Base-by-base conservation (phyloP, 2,888 invertebrate species). In the Oscheius myriophilus region DNA sequence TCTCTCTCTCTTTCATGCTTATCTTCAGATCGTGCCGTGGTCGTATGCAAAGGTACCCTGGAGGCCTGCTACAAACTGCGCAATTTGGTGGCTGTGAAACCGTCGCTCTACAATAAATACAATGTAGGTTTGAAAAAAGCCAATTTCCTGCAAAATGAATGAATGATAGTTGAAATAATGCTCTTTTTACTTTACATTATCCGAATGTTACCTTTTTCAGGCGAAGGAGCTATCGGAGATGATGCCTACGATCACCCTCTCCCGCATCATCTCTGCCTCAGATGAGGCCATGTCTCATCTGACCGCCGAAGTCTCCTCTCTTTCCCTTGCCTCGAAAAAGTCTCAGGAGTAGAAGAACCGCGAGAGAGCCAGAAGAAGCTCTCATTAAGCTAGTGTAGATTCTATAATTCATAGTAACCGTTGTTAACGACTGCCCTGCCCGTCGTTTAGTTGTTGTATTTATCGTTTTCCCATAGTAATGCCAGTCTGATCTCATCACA, bases 21-120 rank as follows among this genome's bases (percentile, higher is more conserved):
- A n/a, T 23, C 66, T 75, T 49, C 67, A 76, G 76, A 67, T 21
- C 66, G 70, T 14, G 58, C 62, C 1, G 54, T 72, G 16, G 76
- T 76, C 11, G 70, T 73, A 11, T 70, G 72, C 2, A 70, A 72
- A 41, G 77, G 77, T 23, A 69, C 69, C 11, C 65, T 77, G 25
- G 72, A 74, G 63, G 45, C 73, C 21, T 71, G 72, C 61, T 73
- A 77, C 59, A 71, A 71, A 46, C 59, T 77, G 43, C 67, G 71
- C 52, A 63, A n/a, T 2, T 21, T 65, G 18, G 43, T 65, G 16
- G 54, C 65, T 16, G 65, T 65, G 16, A 21, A 46, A 21, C 65
- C 55, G 1, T 33, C 45, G 3, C 55, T 33, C 41, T 46, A 64
- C 18, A 39, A n/a, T 7, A 52, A 42, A 41, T 54, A 52, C 18